These are phyloP conservation scores for Parambassis ranga DNA, from an alignment of 2,797 vertebrate species.

Conservation along the genomic window DNA sequence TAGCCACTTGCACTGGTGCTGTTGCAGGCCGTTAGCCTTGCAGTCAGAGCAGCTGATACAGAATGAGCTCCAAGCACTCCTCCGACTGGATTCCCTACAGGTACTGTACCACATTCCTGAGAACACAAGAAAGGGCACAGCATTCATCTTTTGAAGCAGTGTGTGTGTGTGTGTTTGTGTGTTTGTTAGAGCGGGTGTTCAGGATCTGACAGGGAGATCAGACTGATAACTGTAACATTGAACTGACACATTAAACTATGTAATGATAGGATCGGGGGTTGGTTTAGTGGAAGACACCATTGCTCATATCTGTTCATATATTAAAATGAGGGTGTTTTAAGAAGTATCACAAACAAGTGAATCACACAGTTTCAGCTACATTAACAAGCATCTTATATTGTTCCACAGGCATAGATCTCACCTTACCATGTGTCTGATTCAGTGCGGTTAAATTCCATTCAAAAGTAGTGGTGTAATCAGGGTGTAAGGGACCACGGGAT, in stretches of 20 bases:
- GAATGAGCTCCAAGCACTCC: slow-evolving; percentile 94
- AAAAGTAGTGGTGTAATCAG: background rate
- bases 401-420: background rate
- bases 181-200: slow-evolving; percentile 9
- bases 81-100: slow-evolving; percentile 99
- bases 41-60: slow-evolving; percentile 79
- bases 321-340: background rate
- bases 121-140: slow-evolving; percentile 27
- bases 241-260: background rate
- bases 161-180: slow-evolving; percentile 16
- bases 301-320: background rate
- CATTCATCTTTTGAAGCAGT: slow-evolving; percentile 28
- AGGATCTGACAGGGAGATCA: slow-evolving; percentile 21
- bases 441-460: background rate
- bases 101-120: slow-evolving; percentile 75
- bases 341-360: background rate
- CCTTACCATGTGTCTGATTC: background rate
- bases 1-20: slow-evolving; percentile 60
- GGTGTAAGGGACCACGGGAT: background rate
- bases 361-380: slow-evolving; percentile 2
- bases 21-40: slow-evolving; percentile 73
- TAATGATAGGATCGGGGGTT: background rate
- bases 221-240: slow-evolving; percentile 11
- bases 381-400: background rate
- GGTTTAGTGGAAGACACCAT: background rate